Conservation (phyloP, 2,113 vertebrate genomes). For the Chaetorhynchus papuensis region DNA sequence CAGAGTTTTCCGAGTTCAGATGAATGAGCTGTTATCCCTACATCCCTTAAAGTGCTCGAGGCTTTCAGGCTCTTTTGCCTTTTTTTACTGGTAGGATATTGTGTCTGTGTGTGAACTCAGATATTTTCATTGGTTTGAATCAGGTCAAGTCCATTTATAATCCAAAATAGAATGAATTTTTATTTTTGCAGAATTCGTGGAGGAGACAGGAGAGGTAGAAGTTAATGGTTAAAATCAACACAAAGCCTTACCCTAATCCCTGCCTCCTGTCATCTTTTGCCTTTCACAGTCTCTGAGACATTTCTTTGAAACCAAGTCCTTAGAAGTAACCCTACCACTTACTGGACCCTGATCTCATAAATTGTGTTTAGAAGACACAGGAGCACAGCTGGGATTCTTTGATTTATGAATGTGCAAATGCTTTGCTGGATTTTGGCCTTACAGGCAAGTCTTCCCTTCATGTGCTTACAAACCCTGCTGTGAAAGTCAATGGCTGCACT, state of each 20-base stretch:
- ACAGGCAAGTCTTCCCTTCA: neutral
- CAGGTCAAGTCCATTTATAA: neutral
- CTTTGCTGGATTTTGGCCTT: neutral
- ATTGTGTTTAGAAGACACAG: neutral
- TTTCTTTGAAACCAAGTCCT: neutral
- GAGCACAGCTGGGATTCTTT: neutral
- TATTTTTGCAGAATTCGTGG: neutral
- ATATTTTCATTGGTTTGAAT: neutral
- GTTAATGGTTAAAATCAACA: neutral
- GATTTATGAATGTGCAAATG: neutral
- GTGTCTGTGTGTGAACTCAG: neutral
- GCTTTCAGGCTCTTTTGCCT: neutral
- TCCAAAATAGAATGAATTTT: neutral
- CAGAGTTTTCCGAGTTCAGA: neutral
- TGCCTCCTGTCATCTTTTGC: neutral
- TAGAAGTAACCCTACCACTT: neutral
- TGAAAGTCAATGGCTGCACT: neutral
- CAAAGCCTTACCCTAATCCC: neutral
- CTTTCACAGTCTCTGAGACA: neutral
- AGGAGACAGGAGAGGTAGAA: rapidly evolving
- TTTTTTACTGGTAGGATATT: neutral
- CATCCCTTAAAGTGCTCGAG: neutral
- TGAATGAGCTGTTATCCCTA: neutral
- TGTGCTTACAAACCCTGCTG: neutral
- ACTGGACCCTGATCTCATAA: neutral